Evolutionary conservation across 2,113 vertebrate genomes (phyloP).

Genomic region (Pagrus major): DNA sequence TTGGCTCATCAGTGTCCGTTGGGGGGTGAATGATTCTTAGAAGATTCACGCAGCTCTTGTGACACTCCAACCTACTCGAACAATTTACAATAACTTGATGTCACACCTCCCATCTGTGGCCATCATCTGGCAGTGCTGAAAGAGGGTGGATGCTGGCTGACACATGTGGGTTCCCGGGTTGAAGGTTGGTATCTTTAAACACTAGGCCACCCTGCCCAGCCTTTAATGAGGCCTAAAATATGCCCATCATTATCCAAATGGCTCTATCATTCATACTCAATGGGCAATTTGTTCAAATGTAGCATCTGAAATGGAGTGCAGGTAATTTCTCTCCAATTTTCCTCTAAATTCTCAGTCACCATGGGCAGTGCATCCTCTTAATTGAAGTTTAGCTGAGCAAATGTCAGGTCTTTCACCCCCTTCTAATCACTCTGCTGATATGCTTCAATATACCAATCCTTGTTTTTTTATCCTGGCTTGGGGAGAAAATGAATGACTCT

Average conservation of each 20-base stretch:
- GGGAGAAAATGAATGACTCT: conserved; percentile 39
- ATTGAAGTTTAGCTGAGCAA: conserved; percentile 29
- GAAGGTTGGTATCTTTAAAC: conserved; percentile 14
- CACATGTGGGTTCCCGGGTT: background rate
- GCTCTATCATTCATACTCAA: conserved; percentile 36
- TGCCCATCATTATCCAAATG: conserved; percentile 38
- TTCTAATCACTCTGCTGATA: conserved; percentile 25
- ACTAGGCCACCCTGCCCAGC: background rate
- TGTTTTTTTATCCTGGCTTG: background rate
- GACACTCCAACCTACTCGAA: conserved; percentile 24
- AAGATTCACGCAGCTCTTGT: conserved; percentile 14
- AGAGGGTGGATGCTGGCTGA: conserved; percentile 13
- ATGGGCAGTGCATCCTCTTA: background rate
- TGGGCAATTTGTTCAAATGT: conserved; percentile 26
- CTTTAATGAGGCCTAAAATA: conserved; percentile 40
- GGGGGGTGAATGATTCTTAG: conserved; percentile 34
- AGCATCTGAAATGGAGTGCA: conserved; percentile 19
- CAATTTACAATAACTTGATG: conserved; percentile 35
- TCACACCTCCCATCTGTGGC: conserved; percentile 31
- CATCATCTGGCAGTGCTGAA: conserved; percentile 8
- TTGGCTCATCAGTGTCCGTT: conserved; percentile 47
- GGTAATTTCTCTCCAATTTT: conserved; percentile 6
- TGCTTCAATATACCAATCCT: conserved; percentile 8
- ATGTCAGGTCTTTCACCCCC: conserved; percentile 19
- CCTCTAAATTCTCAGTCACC: background rate